Evolutionary conservation across 2,113 vertebrate genomes (phyloP).

Genomic region (Phalacrocorax pelagicus): DNA sequence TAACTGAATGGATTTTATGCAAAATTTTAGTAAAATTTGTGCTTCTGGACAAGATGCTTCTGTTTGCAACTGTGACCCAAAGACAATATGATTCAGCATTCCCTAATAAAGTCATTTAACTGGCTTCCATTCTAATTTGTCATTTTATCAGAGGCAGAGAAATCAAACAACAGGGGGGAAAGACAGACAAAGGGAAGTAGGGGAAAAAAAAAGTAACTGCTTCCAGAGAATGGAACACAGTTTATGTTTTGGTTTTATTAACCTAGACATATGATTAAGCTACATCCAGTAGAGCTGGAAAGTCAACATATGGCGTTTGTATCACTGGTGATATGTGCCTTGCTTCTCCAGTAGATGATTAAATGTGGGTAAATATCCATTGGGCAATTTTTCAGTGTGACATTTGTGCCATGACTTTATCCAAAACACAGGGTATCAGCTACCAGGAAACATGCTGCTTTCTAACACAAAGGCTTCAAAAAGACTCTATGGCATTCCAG

Average conservation of each 20-base stretch:
- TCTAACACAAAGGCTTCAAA: conserved; percentile 22
- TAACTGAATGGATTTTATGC: not conserved
- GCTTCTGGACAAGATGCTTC: not conserved
- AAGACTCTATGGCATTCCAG: not conserved
- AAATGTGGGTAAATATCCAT: not conserved
- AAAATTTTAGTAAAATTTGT: not conserved
- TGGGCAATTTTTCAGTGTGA: not conserved
- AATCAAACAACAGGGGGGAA: not conserved
- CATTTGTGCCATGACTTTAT: not conserved
- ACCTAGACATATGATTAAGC: not conserved
- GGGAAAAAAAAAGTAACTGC: not conserved
- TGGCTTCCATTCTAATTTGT: not conserved
- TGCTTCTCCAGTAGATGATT: not conserved
- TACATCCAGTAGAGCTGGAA: not conserved
- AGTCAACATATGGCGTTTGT: not conserved
- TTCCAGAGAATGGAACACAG: not conserved
- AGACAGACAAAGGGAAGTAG: not conserved
- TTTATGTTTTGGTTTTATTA: not conserved
- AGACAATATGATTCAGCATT: not conserved
- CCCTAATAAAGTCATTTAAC: not conserved
- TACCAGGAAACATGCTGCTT: not conserved
- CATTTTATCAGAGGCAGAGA: not conserved
- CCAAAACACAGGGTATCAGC: not conserved
- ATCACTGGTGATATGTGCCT: not conserved
- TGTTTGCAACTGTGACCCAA: not conserved